Conservation (phyloP, 2,888 invertebrate species). For the Penaeus monodon region DNA sequence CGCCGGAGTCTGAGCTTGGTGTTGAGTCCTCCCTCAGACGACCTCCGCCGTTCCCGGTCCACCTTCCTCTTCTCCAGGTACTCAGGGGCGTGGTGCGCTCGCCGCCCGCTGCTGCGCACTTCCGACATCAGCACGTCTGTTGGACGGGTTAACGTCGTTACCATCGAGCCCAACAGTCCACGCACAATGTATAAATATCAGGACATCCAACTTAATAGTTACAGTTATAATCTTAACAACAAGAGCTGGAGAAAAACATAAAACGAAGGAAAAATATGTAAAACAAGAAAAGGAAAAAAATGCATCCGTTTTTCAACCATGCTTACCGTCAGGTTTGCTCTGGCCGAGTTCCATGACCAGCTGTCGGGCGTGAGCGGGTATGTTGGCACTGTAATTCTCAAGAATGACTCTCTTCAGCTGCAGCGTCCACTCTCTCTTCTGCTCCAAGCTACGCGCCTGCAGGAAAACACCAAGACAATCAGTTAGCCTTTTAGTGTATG, state of each 20-base stretch:
- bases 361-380: constrained; percentile 94
- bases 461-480: neutral
- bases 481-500: no score
- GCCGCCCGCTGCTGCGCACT: constrained; percentile 76
- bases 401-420: constrained; percentile 89
- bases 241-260: no score
- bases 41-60: constrained; percentile 58
- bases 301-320: neutral
- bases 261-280: no score
- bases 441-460: constrained; percentile 82
- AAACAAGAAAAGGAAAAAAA: neutral
- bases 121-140: constrained; percentile 20
- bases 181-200: no score
- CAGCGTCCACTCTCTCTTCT: constrained; percentile 87
- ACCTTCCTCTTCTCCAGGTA: constrained; percentile 79
- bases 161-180: no score
- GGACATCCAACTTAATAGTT: no score
- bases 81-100: constrained; percentile 84
- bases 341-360: constrained; percentile 90
- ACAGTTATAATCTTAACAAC: no score
- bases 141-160: neutral
- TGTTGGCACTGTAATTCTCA: constrained; percentile 92
- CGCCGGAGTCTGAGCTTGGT: constrained; percentile 73
- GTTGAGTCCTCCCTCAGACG: constrained; percentile 59
- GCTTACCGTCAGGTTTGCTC: constrained; percentile 78